phyloP scores from a whole-genome alignment of 2,888 invertebrate genomes.

The Acanthosepion pharaonis region DNA sequence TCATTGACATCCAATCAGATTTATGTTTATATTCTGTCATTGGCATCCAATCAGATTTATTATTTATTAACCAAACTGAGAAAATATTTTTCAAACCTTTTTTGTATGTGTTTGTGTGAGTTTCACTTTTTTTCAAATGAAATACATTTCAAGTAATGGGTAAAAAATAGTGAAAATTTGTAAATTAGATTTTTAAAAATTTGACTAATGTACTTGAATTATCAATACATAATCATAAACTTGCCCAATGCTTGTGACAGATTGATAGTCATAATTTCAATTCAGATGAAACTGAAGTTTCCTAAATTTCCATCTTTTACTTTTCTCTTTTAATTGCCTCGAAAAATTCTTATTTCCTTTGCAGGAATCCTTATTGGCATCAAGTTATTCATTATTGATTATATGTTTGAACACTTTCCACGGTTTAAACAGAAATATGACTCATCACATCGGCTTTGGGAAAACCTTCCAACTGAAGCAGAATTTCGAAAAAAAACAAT shows the following conservation, averaged over 20 bases:
- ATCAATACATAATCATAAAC: too few relatives aligned
- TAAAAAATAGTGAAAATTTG: too few relatives aligned
- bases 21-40: too few relatives aligned
- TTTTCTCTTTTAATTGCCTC: not conserved
- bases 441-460: slow-evolving; percentile 71
- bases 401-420: slow-evolving; percentile 76
- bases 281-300: not conserved
- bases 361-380: slow-evolving; percentile 73
- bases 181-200: too few relatives aligned
- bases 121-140: too few relatives aligned
- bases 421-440: slow-evolving; percentile 75
- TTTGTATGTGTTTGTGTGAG: too few relatives aligned
- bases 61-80: too few relatives aligned
- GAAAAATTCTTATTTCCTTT: slow-evolving; percentile 42
- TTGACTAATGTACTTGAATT: too few relatives aligned
- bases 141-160: too few relatives aligned
- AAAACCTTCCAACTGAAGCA: slow-evolving; percentile 72
- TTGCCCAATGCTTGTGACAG: not conserved
- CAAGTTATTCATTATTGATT: slow-evolving; percentile 76
- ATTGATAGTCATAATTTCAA: not conserved
- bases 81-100: too few relatives aligned
- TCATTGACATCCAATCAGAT: too few relatives aligned
- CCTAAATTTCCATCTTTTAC: not conserved
- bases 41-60: too few relatives aligned
- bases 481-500: slow-evolving; percentile 67